Evolutionary conservation across 2,888 invertebrate species (phyloP), one percentile per base, ranked within the genome.

Genomic region (Platycheirus albimanus): DNA sequence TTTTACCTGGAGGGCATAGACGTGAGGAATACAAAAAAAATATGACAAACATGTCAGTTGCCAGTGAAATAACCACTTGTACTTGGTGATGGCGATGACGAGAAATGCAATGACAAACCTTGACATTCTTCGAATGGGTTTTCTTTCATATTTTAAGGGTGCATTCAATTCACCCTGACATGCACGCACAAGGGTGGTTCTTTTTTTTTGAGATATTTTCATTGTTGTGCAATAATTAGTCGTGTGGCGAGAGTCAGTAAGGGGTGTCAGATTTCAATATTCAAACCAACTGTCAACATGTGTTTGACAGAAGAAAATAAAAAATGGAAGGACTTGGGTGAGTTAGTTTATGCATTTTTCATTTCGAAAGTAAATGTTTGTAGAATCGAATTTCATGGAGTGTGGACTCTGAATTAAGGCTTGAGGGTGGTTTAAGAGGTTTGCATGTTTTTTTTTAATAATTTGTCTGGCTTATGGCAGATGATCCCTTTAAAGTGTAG

Each of bases 251-350:
- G 38, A 67, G 63, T 76, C 77, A 61, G 61, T 33, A 24, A 4
- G 11, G 71, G 67, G 77, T 71, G 71, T 81, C 71, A 66, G 20
- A 72, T 81, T 81, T 81, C 81, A 54, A 38, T 41, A 28, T 24
- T 52, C n/a, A 8, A 54, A 66, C 19, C 67, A 54, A 63, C 71
- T 81, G 81, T 81, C 81, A 81, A 81, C 81, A 81, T 81, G 81
- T 81, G 81, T 77, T 64, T 52, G 36, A 58, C 58, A 58, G 24
- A 41, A 56, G 19, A 36, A 24, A 30, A 41, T 13, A 52, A 11
- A 13, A 36, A 19, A 41, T 6, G n/a, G n/a, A 49, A 43, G 30
- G 20, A 33, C 30, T 45, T 64, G 70, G 36, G 8, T 28, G 45
- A 13, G 43, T 38, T 66, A 36, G 43, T 69, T 52, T 63, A 15